phyloP scores from a whole-genome alignment of 2,888 invertebrate genomes.

The Anagyrus pseudococci region DNA sequence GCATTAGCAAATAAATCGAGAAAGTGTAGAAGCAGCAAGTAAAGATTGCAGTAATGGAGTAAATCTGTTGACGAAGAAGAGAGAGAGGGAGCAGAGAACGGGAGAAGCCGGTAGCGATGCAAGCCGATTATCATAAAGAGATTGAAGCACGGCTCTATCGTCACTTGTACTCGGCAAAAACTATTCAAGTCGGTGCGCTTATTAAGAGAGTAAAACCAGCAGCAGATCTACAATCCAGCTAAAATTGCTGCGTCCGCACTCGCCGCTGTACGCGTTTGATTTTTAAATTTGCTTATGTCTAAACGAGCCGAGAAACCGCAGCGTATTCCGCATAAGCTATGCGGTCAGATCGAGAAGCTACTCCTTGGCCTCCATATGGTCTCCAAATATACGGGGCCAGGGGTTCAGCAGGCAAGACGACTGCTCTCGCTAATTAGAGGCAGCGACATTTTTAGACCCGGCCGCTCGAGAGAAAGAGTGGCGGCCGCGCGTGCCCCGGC shows the following conservation, averaged over 20 bases:
- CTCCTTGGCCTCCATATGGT: neutral
- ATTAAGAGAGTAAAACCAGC: too few relatives aligned
- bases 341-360: neutral
- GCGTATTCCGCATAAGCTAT: too few relatives aligned
- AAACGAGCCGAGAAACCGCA: too few relatives aligned
- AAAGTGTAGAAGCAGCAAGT: neutral
- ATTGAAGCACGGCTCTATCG: conserved; percentile 13
- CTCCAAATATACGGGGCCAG: neutral
- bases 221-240: too few relatives aligned
- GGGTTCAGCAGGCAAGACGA: too few relatives aligned
- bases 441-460: conserved; percentile 31
- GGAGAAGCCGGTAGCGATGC: conserved; percentile 20
- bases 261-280: too few relatives aligned
- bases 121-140: conserved; percentile 33
- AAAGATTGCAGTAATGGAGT: neutral
- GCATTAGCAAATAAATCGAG: neutral
- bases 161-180: conserved; percentile 3
- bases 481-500: neutral
- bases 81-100: neutral
- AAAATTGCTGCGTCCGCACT: too few relatives aligned
- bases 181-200: too few relatives aligned
- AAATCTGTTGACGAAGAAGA: neutral
- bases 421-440: conserved; percentile 29
- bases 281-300: too few relatives aligned
- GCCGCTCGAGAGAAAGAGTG: conserved; percentile 21